phyloP scores from a whole-genome alignment of 2,888 invertebrate genomes.

The Scaptomyza cyrtandrae region DNA sequence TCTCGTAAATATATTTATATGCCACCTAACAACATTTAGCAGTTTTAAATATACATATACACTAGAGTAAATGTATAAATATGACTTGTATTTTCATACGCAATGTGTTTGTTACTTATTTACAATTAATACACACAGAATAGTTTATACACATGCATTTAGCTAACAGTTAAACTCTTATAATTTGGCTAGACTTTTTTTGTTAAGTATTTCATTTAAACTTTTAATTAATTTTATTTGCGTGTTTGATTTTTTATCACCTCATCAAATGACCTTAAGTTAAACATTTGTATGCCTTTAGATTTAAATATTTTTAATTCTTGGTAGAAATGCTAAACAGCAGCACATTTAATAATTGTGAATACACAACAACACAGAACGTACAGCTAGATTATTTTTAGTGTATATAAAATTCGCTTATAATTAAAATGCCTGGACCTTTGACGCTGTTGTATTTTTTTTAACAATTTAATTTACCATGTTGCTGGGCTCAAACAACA shows the following conservation, averaged over 20 bases:
- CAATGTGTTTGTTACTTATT: conserved; percentile 26
- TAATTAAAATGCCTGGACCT: conserved; percentile 26
- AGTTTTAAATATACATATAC: conserved; percentile 17
- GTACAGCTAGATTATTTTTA: conserved; percentile 18
- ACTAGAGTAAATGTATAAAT: conserved; percentile 25
- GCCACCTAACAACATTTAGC: conserved; percentile 64
- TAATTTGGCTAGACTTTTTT: conserved; percentile 68
- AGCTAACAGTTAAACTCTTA: conserved; percentile 53
- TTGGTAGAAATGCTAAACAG: conserved; percentile 48
- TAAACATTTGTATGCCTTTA: background rate
- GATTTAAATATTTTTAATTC: conserved; percentile 3
- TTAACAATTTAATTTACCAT: conserved; percentile 74
- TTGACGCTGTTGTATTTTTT: conserved; percentile 23
- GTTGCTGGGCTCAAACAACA: conserved; percentile 82
- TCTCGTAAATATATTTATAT: conserved; percentile 33
- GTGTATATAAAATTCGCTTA: conserved; percentile 45
- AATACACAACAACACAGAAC: conserved; percentile 38
- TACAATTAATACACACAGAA: conserved; percentile 55
- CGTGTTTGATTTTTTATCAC: conserved; percentile 47
- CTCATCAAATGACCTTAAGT: conserved; percentile 26
- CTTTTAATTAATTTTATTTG: conserved; percentile 33
- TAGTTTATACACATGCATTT: conserved; percentile 58
- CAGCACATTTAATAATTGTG: conserved; percentile 31
- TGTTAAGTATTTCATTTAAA: conserved; percentile 8
- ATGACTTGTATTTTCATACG: conserved; percentile 32